Evolutionary conservation across 2,888 invertebrate species (phyloP), one percentile per base, ranked within the genome.

Genomic region (Archaeoteleia sp.): DNA sequence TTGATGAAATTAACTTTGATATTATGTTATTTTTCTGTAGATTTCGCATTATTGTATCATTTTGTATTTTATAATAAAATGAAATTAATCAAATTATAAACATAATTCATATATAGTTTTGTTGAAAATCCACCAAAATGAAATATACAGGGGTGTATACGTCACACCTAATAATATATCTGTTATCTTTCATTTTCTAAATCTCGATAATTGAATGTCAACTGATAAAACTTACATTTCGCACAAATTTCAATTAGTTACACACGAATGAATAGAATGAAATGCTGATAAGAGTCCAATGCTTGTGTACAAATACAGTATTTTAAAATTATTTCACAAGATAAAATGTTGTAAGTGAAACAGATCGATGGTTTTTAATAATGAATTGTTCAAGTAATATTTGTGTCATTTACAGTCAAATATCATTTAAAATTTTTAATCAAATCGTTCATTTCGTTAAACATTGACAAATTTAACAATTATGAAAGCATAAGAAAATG

Each of bases 231-330:
- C 34, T 54, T 32, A 12, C 15, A 35, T 42, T 27, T 40, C 27
- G 12, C 49, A 62, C 62, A 27, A 46, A 54, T 35, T 29, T 42
- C 8, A 48, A 40, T 54, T 40, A 54, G 35, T 61, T 48, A 35
- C 46, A 23, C 25, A 39, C 45, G 49, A 57, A 49, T 63, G 63
- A 63, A 63, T 43, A 63, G 32, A 63, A 65, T 55, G 51, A 57
- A 51, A 48, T 58, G 46, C 65, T 62, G 57, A 65, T 65, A 53
- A 58, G 10, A 53, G 17, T 17, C 35, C 23, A 54, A 54, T 61
- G 25, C n/a, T 35, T 45, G 12, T 27, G 37, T 23, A 15, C n/a
- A 37, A 5, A 29, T 20, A 48, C 2, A 8, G 9, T 2, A 20
- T 43, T 35, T 13, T 54, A 43, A 20, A 46, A 46, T 32, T 20